Evolutionary conservation across 2,888 invertebrate species (phyloP), one percentile per base, ranked within the genome.

Genomic region (Hirtodrosophila alboralis): DNA sequence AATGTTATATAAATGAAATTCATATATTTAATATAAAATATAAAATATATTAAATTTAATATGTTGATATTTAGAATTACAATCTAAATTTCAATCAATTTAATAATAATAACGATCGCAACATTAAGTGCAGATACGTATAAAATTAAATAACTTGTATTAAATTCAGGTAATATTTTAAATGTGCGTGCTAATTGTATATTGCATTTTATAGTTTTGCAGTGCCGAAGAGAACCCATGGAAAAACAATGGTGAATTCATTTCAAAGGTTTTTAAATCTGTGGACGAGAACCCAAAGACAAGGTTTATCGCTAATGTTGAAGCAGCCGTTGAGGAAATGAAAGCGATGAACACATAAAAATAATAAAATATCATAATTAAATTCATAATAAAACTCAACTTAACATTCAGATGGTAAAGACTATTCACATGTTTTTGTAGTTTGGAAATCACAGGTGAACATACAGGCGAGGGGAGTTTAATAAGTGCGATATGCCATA

Each of bases 201-300:
- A 1, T 23, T 10, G 8, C 4, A 28, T 34, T 21, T 16, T n/a
- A n/a, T 14, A 63, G 62, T 7, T 62, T 10, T 62, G 53, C 36
- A 21, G 16, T 3, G 38, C 27, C 6, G 63, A 61, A 9, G 60
- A 62, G 9, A 36, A 13, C 21, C 21, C 5, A 37, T 10, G 43
- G 26, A 14, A 0, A 4, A 18, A 57, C 13, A 10, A 56, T 0
- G 27, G 4, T 8, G 14, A 37, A 0, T 4, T 53, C 7, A 53
- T 40, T 8, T 1, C 54, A 40, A 8, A 12, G 41, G 8, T n/a
- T n/a, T 5, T 6, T n/a, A 8, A 23, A 1, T 9, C 41, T n/a
- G 9, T 60, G 4, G 36, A 41, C n/a, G 28, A 27, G 41, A 37
- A 14, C n/a, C n/a, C n/a, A n/a, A 30, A 41, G 14, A 41, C n/a